Evolutionary conservation across 2,797 vertebrate species (phyloP), one percentile per base, ranked within the genome.

Genomic region (Acanthurus leucopareius): DNA sequence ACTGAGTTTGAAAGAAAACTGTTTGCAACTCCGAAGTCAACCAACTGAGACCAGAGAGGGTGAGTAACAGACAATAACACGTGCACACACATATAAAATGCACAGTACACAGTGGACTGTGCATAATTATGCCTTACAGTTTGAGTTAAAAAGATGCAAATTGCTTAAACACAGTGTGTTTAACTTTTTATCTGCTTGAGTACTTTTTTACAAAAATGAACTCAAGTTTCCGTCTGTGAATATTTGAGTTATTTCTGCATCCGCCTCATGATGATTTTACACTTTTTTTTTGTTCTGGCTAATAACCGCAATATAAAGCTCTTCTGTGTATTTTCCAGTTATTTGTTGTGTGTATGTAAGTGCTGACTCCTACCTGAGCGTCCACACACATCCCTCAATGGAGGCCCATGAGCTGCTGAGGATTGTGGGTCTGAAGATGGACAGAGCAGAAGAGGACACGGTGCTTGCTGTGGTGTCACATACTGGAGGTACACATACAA

Each of bases 1-100:
- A 84, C 87, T 98, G 93, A 99, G 98, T 93, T 89, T 99, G 59
- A 98, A 98, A 94, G 98, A 99, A 92, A 99, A 97, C 92, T 96
- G 96, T 93, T 92, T 97, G 69, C 97, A 96, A 73, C 95, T 95
- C 0, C 95, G 96, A 89, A 96, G 94, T 86, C 88, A 95, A 52
- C 87, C 95, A 67, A 91, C 91, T 19, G 97, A 98, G 77, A 93
- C 94, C 48, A 97, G 96, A 91, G 97, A 99, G 83, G 97, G 98
- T 99, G 91, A 96, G 96, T 91, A 72, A 67, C 51, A 66, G 6
- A 75, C 57, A 64, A 57, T 42, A 11, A 72, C 25, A 32, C 44
- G 15, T 7, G 0, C 45, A 53, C 28, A 38, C 59, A 48, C 42
- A 44, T 13, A 14, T 3, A 68, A 48, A 51, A 32, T n/a, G 19